Conservation (phyloP, 2,888 invertebrate species). For the Aelia acuminata region DNA sequence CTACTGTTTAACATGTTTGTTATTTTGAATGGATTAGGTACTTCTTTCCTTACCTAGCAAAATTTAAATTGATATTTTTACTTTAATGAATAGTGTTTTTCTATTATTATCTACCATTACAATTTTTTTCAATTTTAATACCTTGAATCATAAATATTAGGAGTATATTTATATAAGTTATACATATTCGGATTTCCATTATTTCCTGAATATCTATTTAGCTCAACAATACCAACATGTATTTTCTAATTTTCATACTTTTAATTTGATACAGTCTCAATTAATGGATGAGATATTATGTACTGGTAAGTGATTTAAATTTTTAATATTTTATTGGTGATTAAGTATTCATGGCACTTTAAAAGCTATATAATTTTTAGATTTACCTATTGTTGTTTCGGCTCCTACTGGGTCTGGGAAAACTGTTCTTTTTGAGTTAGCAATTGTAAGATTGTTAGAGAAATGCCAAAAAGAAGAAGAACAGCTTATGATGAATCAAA, state of each 20-base stretch:
- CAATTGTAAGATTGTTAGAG: constrained; percentile 78
- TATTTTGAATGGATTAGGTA: too few species aligned
- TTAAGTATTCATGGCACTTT: not conserved
- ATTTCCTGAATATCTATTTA: constrained; percentile 66
- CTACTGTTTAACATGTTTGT: too few species aligned
- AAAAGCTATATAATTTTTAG: constrained; percentile 69
- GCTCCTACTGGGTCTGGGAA: constrained; percentile 90
- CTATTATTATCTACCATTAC: too few species aligned
- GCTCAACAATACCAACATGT: constrained; percentile 73
- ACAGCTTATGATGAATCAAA: constrained; percentile 70
- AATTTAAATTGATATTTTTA: too few species aligned
- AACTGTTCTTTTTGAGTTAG: constrained; percentile 86
- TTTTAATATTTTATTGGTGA: not conserved
- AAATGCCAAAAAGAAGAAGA: constrained; percentile 71
- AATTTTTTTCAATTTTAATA: too few species aligned
- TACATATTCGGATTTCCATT: not conserved
- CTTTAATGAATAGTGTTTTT: too few species aligned
- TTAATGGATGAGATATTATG: constrained; percentile 79
- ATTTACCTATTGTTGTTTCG: constrained; percentile 80
- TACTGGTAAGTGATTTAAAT: constrained; percentile 71
- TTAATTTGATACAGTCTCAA: constrained; percentile 82
- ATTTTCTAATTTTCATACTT: constrained; percentile 75
- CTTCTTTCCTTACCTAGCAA: too few species aligned
- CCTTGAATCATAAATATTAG: too few species aligned
- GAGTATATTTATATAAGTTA: too few species aligned